phyloP scores from a whole-genome alignment of 2,113 vertebrate species.

The Oncorhynchus masou region DNA sequence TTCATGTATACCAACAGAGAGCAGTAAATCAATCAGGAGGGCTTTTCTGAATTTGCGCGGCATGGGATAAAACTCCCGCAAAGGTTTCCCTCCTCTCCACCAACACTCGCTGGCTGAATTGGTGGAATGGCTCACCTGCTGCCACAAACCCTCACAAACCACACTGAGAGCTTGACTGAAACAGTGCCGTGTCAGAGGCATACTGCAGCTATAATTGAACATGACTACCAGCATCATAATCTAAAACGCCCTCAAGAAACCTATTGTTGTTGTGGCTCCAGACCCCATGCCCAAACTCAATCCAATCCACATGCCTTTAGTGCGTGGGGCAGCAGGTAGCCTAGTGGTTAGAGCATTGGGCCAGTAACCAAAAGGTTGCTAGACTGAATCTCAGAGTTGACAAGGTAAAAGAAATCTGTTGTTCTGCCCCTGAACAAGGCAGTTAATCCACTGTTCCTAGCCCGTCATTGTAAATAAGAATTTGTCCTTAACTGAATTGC shows the following conservation, averaged over 20 bases:
- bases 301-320: slow-evolving; percentile 57
- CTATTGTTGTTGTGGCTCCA: slow-evolving; percentile 54
- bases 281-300: slow-evolving; percentile 41
- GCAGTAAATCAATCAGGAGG: background rate
- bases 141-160: background rate
- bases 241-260: slow-evolving; percentile 54
- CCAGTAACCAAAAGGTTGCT: too few species aligned
- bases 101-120: slow-evolving; percentile 2
- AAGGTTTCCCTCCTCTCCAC: background rate
- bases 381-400: too few species aligned
- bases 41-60: slow-evolving; percentile 11
- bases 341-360: too few species aligned
- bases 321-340: slow-evolving; percentile 19
- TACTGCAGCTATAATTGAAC: slow-evolving; percentile 15
- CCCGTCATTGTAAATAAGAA: too few species aligned
- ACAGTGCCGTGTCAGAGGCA: slow-evolving; percentile 2
- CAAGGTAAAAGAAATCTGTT: too few species aligned
- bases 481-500: too few species aligned
- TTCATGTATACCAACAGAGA: background rate
- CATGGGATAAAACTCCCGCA: background rate
- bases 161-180: slow-evolving; percentile 12
- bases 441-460: too few species aligned
- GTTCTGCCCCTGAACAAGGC: too few species aligned
- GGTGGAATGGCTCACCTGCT: too few species aligned
- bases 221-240: slow-evolving; percentile 49